Base-by-base conservation (phyloP, 2,888 invertebrate genomes). In the Orchestes rusci region DNA sequence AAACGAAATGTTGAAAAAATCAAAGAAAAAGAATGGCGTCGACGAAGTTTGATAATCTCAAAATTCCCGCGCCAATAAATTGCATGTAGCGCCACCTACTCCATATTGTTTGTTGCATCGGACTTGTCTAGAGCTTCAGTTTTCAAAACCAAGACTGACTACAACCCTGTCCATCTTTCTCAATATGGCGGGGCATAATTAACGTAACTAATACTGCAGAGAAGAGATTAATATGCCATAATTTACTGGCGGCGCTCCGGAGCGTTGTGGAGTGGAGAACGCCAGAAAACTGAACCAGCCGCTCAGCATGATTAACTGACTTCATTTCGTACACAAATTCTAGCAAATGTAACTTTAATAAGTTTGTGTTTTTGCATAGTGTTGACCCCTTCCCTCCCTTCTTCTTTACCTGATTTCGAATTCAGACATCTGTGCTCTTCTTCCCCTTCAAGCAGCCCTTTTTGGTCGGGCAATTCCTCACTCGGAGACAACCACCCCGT, bases 151-250 rank as follows among this genome's bases (percentile, higher is more conserved):
- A n/a, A n/a, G n/a, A n/a, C n/a, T n/a, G n/a, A n/a, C n/a, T n/a
- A n/a, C n/a, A n/a, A 32, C 27, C 33, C 50, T 50, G 51, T 29
- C 37, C 29, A 58, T 58, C 59, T 54, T 60, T 60, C 61, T 64
- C 65, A 64, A 67, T 66, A 66, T 66, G 65, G 65, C 64, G 62
- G 63, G 55, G 57, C 58, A 66, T 66, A 67, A 68, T 69, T 68
- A 69, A 68, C 65, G 67, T 67, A 67, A 66, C 68, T 68, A 67
- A 69, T 67, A 67, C 67, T 67, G 67, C 67, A 66, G 67, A 65
- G 59, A 61, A 62, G 66, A 68, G 68, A 68, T 68, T 69, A 69
- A 68, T 69, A 68, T 68, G 68, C 69, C 66, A 68, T 69, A 68
- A 68, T 68, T 68, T 68, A 68, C 66, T 61, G 66, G 64, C 54